Percentiles rank a stretch among this genome's conserved stretches.
These are phyloP conservation scores for Limnothrissa miodon DNA, from an alignment of 2,113 vertebrate genomes.

Conservation along the genomic window DNA sequence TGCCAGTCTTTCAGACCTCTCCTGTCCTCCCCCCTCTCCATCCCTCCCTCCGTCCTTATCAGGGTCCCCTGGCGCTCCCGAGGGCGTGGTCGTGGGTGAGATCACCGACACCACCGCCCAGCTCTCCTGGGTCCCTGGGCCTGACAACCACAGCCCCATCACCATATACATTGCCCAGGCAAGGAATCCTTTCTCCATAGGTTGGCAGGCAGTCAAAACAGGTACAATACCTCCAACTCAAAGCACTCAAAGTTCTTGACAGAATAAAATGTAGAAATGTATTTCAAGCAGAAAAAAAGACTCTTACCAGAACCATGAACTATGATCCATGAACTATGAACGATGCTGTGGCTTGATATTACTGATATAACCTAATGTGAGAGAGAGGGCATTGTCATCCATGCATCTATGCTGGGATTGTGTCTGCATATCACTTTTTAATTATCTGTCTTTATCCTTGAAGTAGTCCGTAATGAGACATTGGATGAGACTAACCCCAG, in stretches of 20 bases:
- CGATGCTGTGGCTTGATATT: not conserved
- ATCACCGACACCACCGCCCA: slow-evolving; percentile 67
- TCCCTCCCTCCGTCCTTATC: slow-evolving; percentile 36
- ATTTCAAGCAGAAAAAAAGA: not conserved
- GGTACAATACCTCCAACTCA: slow-evolving; percentile 46
- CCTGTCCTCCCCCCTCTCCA: slow-evolving; percentile 27
- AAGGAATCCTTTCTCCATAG: slow-evolving; percentile 68
- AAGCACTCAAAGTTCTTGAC: too few relatives aligned
- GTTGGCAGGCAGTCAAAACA: slow-evolving; percentile 73
- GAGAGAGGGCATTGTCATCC: not conserved
- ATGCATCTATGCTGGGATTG: not conserved
- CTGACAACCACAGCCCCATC: slow-evolving; percentile 72
- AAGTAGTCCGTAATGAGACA: slow-evolving; percentile 9
- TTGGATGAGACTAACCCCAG: slow-evolving; percentile 2
- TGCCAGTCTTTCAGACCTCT: not conserved
- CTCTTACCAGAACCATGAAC: not conserved
- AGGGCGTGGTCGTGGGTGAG: slow-evolving; percentile 61
- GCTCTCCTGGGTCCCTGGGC: slow-evolving; percentile 69
- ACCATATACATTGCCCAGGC: slow-evolving; percentile 68
- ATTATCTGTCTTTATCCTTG: slow-evolving; percentile 10
- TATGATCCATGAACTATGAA: not conserved
- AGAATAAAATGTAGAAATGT: not conserved
- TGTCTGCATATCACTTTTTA: slow-evolving; percentile 12
- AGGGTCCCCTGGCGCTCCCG: slow-evolving; percentile 72
- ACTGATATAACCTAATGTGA: not conserved